Conservation (phyloP, 2,888 invertebrate genomes). For the Idaea aversata region DNA sequence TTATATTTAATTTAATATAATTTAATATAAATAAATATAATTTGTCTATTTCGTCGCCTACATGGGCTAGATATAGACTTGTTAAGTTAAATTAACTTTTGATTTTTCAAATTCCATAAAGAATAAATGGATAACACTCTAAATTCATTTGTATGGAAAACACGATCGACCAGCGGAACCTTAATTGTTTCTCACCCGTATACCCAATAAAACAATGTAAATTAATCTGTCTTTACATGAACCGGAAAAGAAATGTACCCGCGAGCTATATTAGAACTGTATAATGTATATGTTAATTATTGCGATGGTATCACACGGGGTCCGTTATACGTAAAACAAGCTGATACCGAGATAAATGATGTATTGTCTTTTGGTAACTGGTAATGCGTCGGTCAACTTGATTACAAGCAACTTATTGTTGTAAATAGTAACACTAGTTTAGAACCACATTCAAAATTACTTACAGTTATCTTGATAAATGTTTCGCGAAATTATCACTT, state of each 20-base stretch:
- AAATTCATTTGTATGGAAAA: no score
- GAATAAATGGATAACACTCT: no score
- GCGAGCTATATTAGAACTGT: neutral
- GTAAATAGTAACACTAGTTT: neutral
- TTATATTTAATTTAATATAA: no score
- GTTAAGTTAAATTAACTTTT: no score
- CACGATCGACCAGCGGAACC: no score
- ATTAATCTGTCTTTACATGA: neutral
- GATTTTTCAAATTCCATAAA: no score
- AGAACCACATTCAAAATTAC: neutral
- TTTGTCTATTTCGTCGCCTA: no score
- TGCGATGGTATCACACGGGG: neutral
- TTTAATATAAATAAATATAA: no score
- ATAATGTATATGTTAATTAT: neutral
- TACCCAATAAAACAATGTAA: neutral
- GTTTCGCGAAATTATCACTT: conserved; percentile 9
- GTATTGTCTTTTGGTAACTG: neutral
- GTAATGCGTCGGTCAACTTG: neutral
- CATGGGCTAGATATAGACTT: no score
- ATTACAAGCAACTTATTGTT: neutral
- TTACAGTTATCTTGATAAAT: neutral
- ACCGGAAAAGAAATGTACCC: neutral
- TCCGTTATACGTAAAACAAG: neutral
- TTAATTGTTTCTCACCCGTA: neutral
- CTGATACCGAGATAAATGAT: neutral